These are phyloP conservation scores for Taphrorychus bicolor DNA, from an alignment of 2,888 invertebrate genomes.

Conservation along the genomic window DNA sequence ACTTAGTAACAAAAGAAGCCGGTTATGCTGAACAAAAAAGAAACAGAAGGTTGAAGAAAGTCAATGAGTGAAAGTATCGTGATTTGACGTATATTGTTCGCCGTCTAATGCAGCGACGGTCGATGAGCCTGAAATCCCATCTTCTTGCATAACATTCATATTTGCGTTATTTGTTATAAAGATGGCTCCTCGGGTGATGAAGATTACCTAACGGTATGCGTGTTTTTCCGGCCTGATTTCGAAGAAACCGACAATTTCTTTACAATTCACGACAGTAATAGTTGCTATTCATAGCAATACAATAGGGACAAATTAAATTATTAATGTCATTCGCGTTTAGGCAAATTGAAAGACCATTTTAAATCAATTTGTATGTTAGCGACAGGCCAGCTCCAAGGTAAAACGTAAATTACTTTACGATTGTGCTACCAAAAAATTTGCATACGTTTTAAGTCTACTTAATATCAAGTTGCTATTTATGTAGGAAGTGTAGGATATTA, in stretches of 20 bases:
- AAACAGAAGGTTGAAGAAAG: background rate
- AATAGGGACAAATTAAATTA: background rate
- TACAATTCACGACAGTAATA: no score
- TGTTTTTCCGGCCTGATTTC: no score
- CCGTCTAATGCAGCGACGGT: background rate
- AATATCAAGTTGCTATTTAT: no score
- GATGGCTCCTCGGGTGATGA: no score
- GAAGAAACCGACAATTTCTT: no score
- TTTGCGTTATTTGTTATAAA: background rate
- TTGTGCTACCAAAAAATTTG: no score
- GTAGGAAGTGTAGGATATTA: no score
- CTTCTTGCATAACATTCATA: background rate
- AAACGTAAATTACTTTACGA: background rate
- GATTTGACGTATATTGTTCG: no score
- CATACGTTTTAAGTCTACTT: no score
- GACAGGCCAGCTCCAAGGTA: background rate
- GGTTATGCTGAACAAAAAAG: background rate
- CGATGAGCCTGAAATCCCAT: background rate
- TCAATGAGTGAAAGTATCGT: background rate
- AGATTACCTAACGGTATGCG: no score
- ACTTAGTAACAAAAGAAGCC: no score
- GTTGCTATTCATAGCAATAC: background rate
- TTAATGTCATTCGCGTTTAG: background rate
- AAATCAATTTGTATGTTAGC: background rate
- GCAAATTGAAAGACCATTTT: background rate